phyloP scores from a whole-genome alignment of 1,140 invertebrate genomes.

The Trachelipus rathkii region DNA sequence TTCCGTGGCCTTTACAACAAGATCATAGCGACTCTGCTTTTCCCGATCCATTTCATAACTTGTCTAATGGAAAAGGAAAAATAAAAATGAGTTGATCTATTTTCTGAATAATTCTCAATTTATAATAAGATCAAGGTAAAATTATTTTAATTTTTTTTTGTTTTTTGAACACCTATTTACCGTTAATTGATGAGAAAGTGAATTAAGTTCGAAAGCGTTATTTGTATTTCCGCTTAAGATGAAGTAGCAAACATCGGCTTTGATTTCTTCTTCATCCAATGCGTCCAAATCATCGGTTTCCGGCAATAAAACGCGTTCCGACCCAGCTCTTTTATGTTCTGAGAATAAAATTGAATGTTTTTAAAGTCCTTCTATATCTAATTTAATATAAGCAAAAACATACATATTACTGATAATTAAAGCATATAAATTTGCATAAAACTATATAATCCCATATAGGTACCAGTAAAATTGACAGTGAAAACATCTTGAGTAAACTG shows the following conservation, averaged over 20 bases:
- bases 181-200: constrained; percentile 65
- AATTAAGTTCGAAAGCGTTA: constrained; percentile 67
- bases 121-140: neutral
- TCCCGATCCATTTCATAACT: constrained; percentile 66
- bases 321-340: constrained; percentile 68
- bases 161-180: constrained; percentile 45
- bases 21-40: constrained; percentile 60
- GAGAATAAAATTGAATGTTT: constrained; percentile 26
- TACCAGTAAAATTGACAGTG: constrained; percentile 61
- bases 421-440: neutral
- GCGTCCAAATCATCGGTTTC: constrained; percentile 69
- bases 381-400: neutral
- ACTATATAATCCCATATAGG: neutral
- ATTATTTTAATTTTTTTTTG: neutral
- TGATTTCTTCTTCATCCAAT: constrained; percentile 71
- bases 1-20: constrained; percentile 77
- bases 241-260: constrained; percentile 78
- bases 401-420: neutral
- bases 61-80: neutral
- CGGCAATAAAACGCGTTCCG: constrained; percentile 66
- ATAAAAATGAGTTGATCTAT: neutral
- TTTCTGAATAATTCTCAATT: too few species aligned
- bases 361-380: neutral
- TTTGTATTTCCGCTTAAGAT: constrained; percentile 75
- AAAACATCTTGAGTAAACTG: constrained; percentile 73